Conservation (phyloP, 2,888 invertebrate genomes). For the Agriotes lineatus region DNA sequence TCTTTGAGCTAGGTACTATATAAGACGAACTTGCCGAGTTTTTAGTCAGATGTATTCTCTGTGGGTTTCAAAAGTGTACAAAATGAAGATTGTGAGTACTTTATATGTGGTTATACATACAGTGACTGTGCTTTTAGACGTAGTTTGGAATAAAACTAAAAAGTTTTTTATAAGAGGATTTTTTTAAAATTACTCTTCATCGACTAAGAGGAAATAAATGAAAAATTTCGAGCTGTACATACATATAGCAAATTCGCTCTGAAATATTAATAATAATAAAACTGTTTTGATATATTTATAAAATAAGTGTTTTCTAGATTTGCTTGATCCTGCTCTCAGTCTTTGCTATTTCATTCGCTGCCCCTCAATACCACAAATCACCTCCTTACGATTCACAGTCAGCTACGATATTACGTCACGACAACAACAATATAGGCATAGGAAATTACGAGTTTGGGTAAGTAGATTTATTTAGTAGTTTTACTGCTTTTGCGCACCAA, state of each 20-base stretch:
- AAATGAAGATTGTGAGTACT: slow-evolving; percentile 29
- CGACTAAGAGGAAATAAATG: too few relatives aligned
- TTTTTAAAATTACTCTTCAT: too few relatives aligned
- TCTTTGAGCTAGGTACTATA: slow-evolving; percentile 3
- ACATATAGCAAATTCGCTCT: too few relatives aligned
- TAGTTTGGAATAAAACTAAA: too few relatives aligned
- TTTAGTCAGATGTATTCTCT: neutral
- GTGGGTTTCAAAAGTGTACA: neutral
- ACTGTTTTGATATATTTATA: too few relatives aligned
- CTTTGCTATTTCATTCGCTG: slow-evolving; percentile 6
- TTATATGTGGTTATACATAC: too few relatives aligned
- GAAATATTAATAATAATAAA: too few relatives aligned
- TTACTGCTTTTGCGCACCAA: too few relatives aligned
- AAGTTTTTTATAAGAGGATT: too few relatives aligned
- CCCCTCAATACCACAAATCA: slow-evolving; percentile 32
- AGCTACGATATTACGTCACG: slow-evolving; percentile 70
- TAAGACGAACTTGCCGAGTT: neutral
- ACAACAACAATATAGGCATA: slow-evolving; percentile 68
- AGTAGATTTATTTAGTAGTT: too few relatives aligned
- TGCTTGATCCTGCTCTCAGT: slow-evolving; percentile 8
- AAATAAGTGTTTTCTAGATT: slow-evolving; percentile 16
- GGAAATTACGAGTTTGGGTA: slow-evolving; percentile 76
- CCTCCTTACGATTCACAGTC: slow-evolving; percentile 50
- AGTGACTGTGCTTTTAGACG: too few relatives aligned
- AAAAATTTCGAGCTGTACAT: too few relatives aligned